Evolutionary conservation across 2,888 invertebrate genomes (phyloP), one percentile per base, ranked within the genome.

Genomic region (Orthosia gothica): DNA sequence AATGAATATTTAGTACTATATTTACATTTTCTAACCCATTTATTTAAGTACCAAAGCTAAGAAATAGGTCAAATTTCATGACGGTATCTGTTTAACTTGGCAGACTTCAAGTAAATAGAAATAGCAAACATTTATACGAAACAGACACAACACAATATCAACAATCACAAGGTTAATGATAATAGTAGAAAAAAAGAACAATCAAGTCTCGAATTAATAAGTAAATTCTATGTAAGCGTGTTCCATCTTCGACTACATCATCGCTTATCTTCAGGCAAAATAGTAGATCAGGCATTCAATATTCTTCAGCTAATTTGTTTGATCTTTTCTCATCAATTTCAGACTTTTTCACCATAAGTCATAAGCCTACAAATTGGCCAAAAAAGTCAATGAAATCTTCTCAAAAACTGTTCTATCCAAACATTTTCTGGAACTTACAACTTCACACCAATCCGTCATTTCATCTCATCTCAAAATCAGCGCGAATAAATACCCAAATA

Each of bases 1-100:
- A 45, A 79, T 76, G 54, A 76, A 76, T 76, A 76, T 79, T 20
- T 64, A 76, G 49, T 18, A 20, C 63, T 54, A 0, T 20, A 57
- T 78, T 70, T n/a, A 70, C 62, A 79, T 76, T 79, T 70, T 71
- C n/a, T 3, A 20, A 20, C 18, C 16, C 7, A 49, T 18, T 54
- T 2, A 58, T 23, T 58, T 16, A n/a, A 13, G 12, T 49, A 52
- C 9, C 16, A 45, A 54, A 45, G 18, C 1, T 47, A n/a, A 45
- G 16, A 67, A 66, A 66, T 66, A 50, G 23, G 50, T 52, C 69
- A n/a, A 11, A 67, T 40, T 40, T 13, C 15, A 26, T 50, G 3
- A 20, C 13, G 1, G 20, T 18, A 26, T 49, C 63, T 23, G 18
- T 49, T 52, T 40, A 52, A 54, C 12, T 12, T 52, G 5, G 5